These are phyloP conservation scores for Notamacropus eugenii DNA, from an alignment of 2,797 vertebrate genomes.

Conservation along the genomic window DNA sequence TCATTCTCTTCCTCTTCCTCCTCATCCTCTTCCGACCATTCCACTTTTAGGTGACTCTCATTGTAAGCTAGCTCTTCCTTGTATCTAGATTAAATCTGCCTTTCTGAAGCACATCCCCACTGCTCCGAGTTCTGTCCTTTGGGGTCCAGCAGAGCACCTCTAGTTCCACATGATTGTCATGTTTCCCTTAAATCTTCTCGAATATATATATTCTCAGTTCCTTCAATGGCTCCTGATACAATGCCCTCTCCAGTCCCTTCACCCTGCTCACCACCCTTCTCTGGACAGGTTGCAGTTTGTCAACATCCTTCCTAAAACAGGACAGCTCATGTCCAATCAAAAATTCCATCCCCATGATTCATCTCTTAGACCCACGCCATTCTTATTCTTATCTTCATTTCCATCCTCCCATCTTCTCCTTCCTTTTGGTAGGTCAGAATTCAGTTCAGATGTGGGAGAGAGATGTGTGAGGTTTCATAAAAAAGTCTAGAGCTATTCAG, in stretches of 20 bases:
- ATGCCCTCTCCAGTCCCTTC: neutral
- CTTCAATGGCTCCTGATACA: neutral
- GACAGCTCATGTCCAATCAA: neutral
- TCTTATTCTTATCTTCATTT: neutral
- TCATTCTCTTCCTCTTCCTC: too few relatives aligned
- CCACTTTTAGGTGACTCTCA: neutral
- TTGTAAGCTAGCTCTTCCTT: neutral
- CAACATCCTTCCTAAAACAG: neutral
- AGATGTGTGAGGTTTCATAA: neutral
- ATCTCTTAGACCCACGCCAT: too few relatives aligned
- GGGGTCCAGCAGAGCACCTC: neutral
- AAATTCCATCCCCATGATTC: rapidly evolving
- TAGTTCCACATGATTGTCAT: neutral
- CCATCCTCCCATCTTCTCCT: neutral
- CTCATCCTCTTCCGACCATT: too few relatives aligned
- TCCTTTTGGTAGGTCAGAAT: neutral
- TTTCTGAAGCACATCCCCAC: neutral
- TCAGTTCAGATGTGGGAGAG: neutral
- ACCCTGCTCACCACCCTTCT: neutral
- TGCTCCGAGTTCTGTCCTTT: neutral
- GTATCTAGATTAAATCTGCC: neutral
- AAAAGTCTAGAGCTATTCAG: neutral
- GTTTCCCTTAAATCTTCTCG: neutral
- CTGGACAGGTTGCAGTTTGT: neutral
- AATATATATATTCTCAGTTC: neutral